These are phyloP conservation scores for Colaptes auratus DNA, from an alignment of 2,113 vertebrate genomes.

Conservation along the genomic window DNA sequence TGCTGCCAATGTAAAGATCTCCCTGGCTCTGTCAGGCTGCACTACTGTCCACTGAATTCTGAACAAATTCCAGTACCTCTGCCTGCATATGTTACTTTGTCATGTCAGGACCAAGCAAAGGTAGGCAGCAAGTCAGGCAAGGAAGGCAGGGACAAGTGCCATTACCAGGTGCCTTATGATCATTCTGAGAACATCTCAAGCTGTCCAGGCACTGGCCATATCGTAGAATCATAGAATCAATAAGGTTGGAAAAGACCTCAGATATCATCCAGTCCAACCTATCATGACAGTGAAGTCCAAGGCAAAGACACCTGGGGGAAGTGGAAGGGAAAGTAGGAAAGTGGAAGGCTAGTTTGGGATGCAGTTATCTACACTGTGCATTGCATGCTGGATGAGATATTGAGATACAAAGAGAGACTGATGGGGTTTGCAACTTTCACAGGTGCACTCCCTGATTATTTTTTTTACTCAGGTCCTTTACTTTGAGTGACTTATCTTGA, in stretches of 20 bases:
- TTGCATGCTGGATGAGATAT: background rate
- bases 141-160: background rate
- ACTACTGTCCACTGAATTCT: background rate
- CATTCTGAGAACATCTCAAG: background rate
- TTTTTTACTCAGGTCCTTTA: background rate
- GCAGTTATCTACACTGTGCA: background rate
- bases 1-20: background rate
- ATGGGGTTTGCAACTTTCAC: background rate
- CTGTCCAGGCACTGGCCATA: background rate
- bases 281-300: background rate
- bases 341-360: background rate
- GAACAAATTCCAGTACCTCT: background rate
- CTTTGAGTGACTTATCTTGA: background rate
- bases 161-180: background rate
- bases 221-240: too few species aligned
- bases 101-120: background rate
- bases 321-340: too few species aligned
- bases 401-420: background rate
- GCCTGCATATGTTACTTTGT: background rate
- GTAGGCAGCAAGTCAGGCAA: background rate
- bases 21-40: background rate
- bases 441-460: background rate
- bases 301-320: background rate
- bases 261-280: too few species aligned
- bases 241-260: too few species aligned